Evolutionary conservation across 2,113 vertebrate species (phyloP).

Genomic region (Phaethornis superciliosus): DNA sequence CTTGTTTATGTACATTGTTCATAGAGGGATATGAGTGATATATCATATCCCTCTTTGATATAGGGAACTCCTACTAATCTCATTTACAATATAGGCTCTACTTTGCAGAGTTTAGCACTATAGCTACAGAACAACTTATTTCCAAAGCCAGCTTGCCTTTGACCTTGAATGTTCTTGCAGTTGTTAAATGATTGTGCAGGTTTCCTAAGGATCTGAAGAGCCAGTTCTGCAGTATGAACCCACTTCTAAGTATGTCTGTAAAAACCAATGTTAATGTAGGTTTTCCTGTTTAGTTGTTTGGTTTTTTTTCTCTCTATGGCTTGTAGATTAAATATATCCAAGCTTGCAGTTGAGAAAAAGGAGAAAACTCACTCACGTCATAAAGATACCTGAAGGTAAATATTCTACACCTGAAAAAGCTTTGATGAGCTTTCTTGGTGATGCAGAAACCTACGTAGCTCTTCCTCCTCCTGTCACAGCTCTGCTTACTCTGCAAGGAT

Average conservation of each 20-base stretch:
- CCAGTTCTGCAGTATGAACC: background rate
- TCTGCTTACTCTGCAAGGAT: background rate
- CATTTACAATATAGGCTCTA: background rate
- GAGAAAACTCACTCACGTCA: background rate
- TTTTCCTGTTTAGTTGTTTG: background rate
- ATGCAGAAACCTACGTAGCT: background rate
- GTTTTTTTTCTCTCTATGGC: background rate
- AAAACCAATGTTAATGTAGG: background rate
- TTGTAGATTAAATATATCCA: background rate
- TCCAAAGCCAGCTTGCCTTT: background rate
- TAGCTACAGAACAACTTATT: background rate
- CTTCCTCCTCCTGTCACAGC: background rate
- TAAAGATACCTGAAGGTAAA: background rate
- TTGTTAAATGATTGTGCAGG: background rate
- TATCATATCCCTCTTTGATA: background rate
- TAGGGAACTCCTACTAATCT: background rate
- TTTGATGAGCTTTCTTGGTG: background rate
- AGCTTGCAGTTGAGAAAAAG: background rate
- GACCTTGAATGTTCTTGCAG: conserved; percentile 32
- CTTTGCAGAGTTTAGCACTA: background rate
- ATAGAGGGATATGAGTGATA: too few species aligned
- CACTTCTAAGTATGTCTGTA: background rate
- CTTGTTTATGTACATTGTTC: background rate
- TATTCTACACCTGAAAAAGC: background rate
- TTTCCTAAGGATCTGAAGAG: conserved; percentile 5